Base-by-base conservation (phyloP, 1,140 invertebrate genomes). In the Cydia strobilella region DNA sequence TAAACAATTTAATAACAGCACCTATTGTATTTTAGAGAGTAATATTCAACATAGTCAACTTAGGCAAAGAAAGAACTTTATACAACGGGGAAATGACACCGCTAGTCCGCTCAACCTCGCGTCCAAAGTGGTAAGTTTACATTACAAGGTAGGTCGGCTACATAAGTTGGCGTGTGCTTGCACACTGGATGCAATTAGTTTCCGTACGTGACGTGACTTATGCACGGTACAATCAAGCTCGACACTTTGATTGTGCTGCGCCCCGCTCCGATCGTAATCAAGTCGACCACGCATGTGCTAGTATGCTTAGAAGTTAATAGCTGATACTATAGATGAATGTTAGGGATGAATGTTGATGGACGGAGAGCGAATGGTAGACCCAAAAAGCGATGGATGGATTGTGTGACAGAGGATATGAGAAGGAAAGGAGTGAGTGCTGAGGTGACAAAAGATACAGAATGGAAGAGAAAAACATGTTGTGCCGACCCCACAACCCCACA, bases 41-140 rank as follows among this genome's bases (percentile, higher is more conserved):
- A 1, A 96, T 99, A 77, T 99, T 99, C 92, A 99, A 99, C 86
- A 96, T 99, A 72, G 98, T 99, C 1, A 99, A 99, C 93, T 96
- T 99, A 71, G 98, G 98, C 77, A 99, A 99, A 91, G 96, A 95
- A 74, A 95, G 96, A 75, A 98, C 97, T 84, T 93, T 99, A 9
- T 99, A 98, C 84, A 95, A 97, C 75, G 94, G 96, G 23, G 97
- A 98, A 0, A 97, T 99, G 95, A 98, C 98, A 7, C 98, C 99
- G 0, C 90, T 99, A 54, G 98, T 99, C 0, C 97, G 97, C 88
- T 98, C 98, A 42, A 96, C 97, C 0, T 98, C 96, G 80, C 94
- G 97, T 69, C 96, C 96, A n/a, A 97, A 97, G 92, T 99, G 98
- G 98, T 98, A 95, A 93, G 91, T 92, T 42, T 35, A 3, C 31